Percentiles rank a stretch among this genome's conserved stretches.
Evolutionary conservation across 2,113 vertebrate genomes (phyloP).

Genomic region (Siphamia tubifer): DNA sequence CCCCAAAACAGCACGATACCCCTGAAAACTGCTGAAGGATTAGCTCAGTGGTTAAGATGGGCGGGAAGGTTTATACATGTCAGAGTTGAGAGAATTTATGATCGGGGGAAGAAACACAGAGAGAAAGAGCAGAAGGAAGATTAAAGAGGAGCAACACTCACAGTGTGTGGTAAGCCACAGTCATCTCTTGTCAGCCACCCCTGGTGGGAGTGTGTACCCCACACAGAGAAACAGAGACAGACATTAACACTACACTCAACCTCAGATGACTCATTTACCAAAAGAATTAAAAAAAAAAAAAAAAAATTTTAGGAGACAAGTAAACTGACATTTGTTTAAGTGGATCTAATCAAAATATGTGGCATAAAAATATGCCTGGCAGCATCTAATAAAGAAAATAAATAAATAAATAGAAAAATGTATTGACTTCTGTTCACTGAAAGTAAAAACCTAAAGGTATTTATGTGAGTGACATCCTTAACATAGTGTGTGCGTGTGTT

Average conservation of each 20-base stretch:
- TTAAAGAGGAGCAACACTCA: conserved; percentile 68
- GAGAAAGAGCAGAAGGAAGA: conserved; percentile 49
- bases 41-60: conserved; percentile 57
- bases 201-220: conserved; percentile 57
- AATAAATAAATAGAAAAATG: too few species aligned
- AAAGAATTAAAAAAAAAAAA: background rate
- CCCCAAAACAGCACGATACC: conserved; percentile 67
- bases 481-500: too few species aligned
- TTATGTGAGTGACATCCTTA: too few species aligned
- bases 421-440: too few species aligned
- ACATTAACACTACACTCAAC: conserved; percentile 58
- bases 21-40: conserved; percentile 60
- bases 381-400: background rate
- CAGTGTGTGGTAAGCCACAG: conserved; percentile 72
- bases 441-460: too few species aligned
- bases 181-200: conserved; percentile 69
- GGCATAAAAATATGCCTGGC: background rate
- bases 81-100: conserved; percentile 69
- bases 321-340: conserved; percentile 1
- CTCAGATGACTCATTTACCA: conserved; percentile 43
- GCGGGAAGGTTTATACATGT: conserved; percentile 57
- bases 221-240: conserved; percentile 68
- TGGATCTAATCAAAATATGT: background rate
- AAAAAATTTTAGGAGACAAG: conserved; percentile 11
- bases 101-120: conserved; percentile 50